phyloP scores from a whole-genome alignment of 2,113 vertebrate species.

The Todiramphus chloris region DNA sequence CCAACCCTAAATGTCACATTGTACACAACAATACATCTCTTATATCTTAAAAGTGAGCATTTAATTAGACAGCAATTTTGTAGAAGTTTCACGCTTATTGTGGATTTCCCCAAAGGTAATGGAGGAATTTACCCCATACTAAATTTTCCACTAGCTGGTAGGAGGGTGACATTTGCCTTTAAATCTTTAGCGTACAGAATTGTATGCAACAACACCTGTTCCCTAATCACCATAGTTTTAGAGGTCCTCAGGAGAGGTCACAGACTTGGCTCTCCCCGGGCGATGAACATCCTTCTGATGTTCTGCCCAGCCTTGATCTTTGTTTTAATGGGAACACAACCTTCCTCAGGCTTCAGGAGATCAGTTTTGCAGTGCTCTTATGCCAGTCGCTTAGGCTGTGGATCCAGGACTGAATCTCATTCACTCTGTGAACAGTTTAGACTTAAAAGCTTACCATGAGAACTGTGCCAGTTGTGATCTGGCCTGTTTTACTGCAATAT shows the following conservation, averaged over 20 bases:
- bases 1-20: neutral
- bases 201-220: neutral
- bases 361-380: neutral
- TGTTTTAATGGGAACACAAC: neutral
- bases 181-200: neutral
- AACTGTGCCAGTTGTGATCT: slow-evolving; percentile 4
- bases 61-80: neutral
- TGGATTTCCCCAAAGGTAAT: neutral
- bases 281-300: neutral
- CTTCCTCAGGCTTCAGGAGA: neutral
- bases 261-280: neutral
- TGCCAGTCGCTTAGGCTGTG: neutral
- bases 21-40: neutral
- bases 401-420: neutral
- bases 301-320: neutral
- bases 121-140: neutral
- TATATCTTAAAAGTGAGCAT: neutral
- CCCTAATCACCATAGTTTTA: neutral
- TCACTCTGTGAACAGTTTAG: slow-evolving; percentile 6
- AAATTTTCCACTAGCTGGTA: neutral
- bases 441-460: neutral
- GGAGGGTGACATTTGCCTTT: neutral
- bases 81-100: neutral
- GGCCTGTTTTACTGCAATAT: slow-evolving; percentile 32
- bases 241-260: neutral